phyloP scores from a whole-genome alignment of 2,888 invertebrate genomes.

The Elegia similella region DNA sequence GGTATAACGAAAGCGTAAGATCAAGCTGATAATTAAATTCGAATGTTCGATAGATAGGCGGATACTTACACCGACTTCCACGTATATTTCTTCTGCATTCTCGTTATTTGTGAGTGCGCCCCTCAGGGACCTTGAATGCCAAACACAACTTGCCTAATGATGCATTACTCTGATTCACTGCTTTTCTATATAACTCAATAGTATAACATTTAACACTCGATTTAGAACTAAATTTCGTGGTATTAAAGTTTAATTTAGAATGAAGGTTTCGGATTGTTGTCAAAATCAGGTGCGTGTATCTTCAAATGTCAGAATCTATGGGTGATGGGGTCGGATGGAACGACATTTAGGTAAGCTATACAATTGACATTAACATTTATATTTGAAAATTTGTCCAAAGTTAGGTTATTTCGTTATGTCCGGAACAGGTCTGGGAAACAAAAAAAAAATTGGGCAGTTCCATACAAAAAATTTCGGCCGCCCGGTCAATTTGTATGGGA shows the following conservation, averaged over 20 bases:
- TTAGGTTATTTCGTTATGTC: not conserved
- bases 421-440: too few species aligned
- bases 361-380: not conserved
- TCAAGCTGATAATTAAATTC: too few species aligned
- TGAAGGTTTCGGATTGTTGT: slow-evolving; percentile 25
- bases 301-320: slow-evolving; percentile 43
- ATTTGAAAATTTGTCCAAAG: not conserved
- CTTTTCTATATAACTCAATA: slow-evolving; percentile 37
- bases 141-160: slow-evolving; percentile 44
- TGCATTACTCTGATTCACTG: slow-evolving; percentile 47
- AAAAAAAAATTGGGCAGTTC: too few species aligned
- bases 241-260: slow-evolving; percentile 10
- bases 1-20: too few species aligned
- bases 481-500: too few species aligned
- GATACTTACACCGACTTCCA: not conserved
- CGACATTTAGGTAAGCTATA: slow-evolving; percentile 20
- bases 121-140: slow-evolving; percentile 56
- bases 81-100: not conserved
- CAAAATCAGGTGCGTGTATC: slow-evolving; percentile 47
- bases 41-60: too few species aligned
- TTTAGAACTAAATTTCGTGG: slow-evolving; percentile 18
- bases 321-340: slow-evolving; percentile 27
- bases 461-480: too few species aligned
- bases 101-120: slow-evolving; percentile 24
- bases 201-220: slow-evolving; percentile 21